Evolutionary conservation across 2,113 vertebrate genomes (phyloP), one percentile per base, ranked within the genome.

Genomic region (Tretioscincus oriximinensis): DNA sequence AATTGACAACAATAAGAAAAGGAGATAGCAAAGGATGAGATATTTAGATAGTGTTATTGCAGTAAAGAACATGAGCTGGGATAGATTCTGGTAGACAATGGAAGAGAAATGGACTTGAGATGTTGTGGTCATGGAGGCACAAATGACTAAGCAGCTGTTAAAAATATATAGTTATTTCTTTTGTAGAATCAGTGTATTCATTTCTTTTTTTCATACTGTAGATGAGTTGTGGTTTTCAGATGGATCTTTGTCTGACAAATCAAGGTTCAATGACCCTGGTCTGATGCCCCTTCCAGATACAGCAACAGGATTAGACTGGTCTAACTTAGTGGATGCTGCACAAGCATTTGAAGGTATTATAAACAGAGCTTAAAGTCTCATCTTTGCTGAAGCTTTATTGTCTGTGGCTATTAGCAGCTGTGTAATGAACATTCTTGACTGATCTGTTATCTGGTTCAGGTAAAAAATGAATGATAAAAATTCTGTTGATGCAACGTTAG

Each of bases 221-320:
- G 98, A 96, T 96, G 98, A 99, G 91, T 96, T 97, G 95, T 99
- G 98, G 97, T 98, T 97, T 95, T 99, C 98, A 87, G 98, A 99
- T 85, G 97, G 98, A 87, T 99, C 97, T 90, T 93, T 99, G 92
- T 97, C 97, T 89, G 98, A 99, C 92, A 97, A 96, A 95, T 96
- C 96, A 93, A 99, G 97, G 95, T 96, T 96, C 90, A 94, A 95
- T 93, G 98, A 99, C 93, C 97, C 97, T 58, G 97, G 97, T 86
- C 96, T 99, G 94, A 97, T 99, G 96, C 98, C 98, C 85, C 97
- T 99, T 84, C 98, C 98, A 84, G 97, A 99, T 93, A 94, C 97
- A 58, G 97, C 96, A 91, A 94, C 96, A 20, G 97, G 96, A 85
- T 93, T 99, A 93, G 97, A 98, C 93, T 99, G 98, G 98, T 96